Evolutionary conservation across 2,888 invertebrate species (phyloP).

Genomic region (Tenthredo notha): DNA sequence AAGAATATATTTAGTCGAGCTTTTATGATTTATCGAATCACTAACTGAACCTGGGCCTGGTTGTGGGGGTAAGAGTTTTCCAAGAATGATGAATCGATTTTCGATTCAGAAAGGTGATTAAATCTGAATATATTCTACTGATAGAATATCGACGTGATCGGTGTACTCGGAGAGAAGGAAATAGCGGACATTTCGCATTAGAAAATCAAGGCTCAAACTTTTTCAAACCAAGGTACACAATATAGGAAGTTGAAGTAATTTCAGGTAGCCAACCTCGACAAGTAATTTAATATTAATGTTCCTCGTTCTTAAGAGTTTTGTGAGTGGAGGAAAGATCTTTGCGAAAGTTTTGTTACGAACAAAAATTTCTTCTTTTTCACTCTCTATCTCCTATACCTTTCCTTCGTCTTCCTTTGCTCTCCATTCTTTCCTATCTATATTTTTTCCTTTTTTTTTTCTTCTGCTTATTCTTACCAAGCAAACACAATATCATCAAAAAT

Average conservation of each 20-base stretch:
- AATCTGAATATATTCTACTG: constrained; percentile 31
- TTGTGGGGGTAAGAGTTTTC: background rate
- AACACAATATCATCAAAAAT: constrained; percentile 43
- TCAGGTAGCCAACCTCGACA: constrained; percentile 48
- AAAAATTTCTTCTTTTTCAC: constrained; percentile 1
- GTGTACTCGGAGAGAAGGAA: background rate
- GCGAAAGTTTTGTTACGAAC: constrained; percentile 37
- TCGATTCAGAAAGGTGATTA: constrained; percentile 43
- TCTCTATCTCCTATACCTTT: background rate
- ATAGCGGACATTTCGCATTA: constrained; percentile 30
- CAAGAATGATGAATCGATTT: constrained; percentile 42
- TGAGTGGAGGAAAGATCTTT: constrained; percentile 32
- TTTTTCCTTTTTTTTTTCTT: background rate
- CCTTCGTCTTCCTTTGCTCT: background rate
- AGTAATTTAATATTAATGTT: constrained; percentile 50
- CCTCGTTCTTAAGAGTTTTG: constrained; percentile 43
- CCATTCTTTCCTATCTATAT: background rate
- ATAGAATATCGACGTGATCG: background rate
- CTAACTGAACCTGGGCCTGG: background rate
- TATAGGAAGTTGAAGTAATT: constrained; percentile 47
- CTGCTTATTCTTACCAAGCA: constrained; percentile 13
- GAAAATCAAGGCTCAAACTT: constrained; percentile 41
- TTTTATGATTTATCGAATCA: constrained; percentile 41
- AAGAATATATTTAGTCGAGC: constrained; percentile 47
- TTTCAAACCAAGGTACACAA: background rate